Evolutionary conservation across 2,888 invertebrate genomes (phyloP), one percentile per base, ranked within the genome.

Genomic region (Agrenia bidenticulata): DNA sequence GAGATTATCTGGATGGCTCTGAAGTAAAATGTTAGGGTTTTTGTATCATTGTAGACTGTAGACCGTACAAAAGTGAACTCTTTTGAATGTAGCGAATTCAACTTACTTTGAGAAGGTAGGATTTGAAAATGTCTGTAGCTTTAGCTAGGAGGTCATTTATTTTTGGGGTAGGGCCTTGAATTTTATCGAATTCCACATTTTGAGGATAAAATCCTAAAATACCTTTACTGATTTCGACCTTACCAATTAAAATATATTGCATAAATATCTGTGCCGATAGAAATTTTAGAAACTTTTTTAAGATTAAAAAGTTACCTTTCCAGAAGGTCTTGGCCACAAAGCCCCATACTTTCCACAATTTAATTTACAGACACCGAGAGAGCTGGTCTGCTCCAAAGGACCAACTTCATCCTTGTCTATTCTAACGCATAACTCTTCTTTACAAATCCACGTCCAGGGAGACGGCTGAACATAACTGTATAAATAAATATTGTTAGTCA

Each of bases 111-210:
- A 53, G 24, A 37, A 75, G 54, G 59, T 74, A 72, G 5, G 61
- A 53, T 21, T 50, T 61, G 41, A 75, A 75, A 11, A 73, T 70
- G 41, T 62, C 60, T 1, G 60, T 2, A 13, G 66, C 70, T 49
- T 69, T 60, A 11, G 61, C 45, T 2, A 73, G 24, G n/a, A 69
- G 49, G 15, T 65, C 61, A 9, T 19, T 37, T 0, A 64, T 61
- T 61, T 61, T 53, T 2, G 54, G 45, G 1, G 64, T 42, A 5
- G 79, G 92, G 90, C 72, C 88, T 39, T 61, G 49, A 11, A 72
- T 57, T 50, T 64, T 58, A 24, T 58, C 39, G 45, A 69, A 72
- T 32, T 61, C 39, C 15, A 76, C 50, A 63, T 76, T 76, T 69
- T 72, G 66, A 1, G 75, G 74, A 50, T 74, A 76, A 53, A 76